Conservation (phyloP, 2,797 vertebrate species). For the Euthynnus affinis region DNA sequence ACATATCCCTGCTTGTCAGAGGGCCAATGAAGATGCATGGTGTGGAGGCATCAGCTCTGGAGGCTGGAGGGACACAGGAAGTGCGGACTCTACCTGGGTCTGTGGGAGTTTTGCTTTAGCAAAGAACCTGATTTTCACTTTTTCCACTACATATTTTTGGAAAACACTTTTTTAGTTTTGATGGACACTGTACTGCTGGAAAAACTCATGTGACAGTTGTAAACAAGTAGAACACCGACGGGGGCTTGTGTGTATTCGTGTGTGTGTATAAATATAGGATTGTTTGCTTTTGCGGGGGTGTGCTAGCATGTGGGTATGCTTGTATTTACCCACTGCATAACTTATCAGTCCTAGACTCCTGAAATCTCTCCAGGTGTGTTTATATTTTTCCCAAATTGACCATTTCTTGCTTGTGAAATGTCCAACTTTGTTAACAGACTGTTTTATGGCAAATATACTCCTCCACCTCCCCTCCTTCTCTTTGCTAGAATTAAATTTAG, state of each 20-base stretch:
- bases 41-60: constrained; percentile 78
- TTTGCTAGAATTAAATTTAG: constrained; percentile 81
- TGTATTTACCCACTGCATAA: constrained; percentile 40
- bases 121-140: constrained; percentile 17
- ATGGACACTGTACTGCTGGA: constrained; percentile 8
- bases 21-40: constrained; percentile 90
- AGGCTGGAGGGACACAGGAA: constrained; percentile 81
- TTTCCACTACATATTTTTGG: constrained; percentile 23
- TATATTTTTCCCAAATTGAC: constrained; percentile 65
- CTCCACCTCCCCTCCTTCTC: constrained; percentile 21
- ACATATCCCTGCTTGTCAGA: constrained; percentile 89
- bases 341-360: constrained; percentile 28
- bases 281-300: constrained; percentile 40
- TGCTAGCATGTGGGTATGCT: constrained; percentile 12
- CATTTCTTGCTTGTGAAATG: constrained; percentile 62
- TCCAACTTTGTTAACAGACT: constrained; percentile 63
- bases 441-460: constrained; percentile 53
- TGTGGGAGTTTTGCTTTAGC: constrained; percentile 31
- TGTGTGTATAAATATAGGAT: neutral
- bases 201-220: constrained; percentile 23
- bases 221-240: constrained; percentile 6
- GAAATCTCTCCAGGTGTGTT: constrained; percentile 49
- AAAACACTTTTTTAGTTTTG: constrained; percentile 33
- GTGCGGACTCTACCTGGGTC: constrained; percentile 36
- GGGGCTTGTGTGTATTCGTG: constrained; percentile 5